A percentile compares a stretch with the other conserved stretches of the same genome.
Evolutionary conservation across 2,113 vertebrate genomes (phyloP).

Genomic region (Takifugu bimaculatus): DNA sequence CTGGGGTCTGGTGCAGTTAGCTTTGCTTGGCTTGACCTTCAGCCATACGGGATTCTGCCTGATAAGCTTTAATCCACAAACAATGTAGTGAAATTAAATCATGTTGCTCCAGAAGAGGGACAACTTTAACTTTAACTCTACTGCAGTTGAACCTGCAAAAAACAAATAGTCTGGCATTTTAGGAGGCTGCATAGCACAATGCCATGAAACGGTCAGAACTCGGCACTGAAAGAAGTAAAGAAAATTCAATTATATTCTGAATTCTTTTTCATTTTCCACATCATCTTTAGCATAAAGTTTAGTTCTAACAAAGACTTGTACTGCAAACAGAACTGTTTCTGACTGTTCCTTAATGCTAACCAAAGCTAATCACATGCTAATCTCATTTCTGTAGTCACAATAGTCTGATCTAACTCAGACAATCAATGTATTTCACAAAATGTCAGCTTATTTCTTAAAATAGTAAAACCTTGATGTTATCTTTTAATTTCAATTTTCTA

Average conservation of each 20-base stretch:
- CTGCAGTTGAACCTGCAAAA: not conserved
- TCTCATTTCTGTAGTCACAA: not conserved
- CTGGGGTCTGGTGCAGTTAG: slow-evolving; percentile 8
- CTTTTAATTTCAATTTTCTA: slow-evolving; percentile 20
- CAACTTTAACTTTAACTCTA: slow-evolving; percentile 6
- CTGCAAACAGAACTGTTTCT: not conserved
- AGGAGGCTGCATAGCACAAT: too few relatives aligned
- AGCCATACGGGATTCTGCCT: slow-evolving; percentile 14
- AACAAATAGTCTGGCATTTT: slow-evolving; percentile 6
- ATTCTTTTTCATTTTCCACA: too few relatives aligned
- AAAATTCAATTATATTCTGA: too few relatives aligned
- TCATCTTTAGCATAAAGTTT: too few relatives aligned
- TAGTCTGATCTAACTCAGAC: not conserved
- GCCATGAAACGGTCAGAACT: too few relatives aligned
- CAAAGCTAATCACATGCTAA: not conserved
- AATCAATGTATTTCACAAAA: not conserved
- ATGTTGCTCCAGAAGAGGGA: slow-evolving; percentile 51
- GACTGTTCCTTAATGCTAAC: not conserved
- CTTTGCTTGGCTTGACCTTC: slow-evolving; percentile 25
- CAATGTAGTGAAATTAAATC: slow-evolving; percentile 54
- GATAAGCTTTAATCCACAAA: slow-evolving; percentile 63
- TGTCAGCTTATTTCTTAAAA: slow-evolving; percentile 12
- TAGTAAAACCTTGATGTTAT: slow-evolving; percentile 4
- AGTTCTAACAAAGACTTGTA: not conserved
- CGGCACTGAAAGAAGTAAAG: too few relatives aligned